phyloP scores from a whole-genome alignment of 2,113 vertebrate genomes.

The Chloebia gouldiae region DNA sequence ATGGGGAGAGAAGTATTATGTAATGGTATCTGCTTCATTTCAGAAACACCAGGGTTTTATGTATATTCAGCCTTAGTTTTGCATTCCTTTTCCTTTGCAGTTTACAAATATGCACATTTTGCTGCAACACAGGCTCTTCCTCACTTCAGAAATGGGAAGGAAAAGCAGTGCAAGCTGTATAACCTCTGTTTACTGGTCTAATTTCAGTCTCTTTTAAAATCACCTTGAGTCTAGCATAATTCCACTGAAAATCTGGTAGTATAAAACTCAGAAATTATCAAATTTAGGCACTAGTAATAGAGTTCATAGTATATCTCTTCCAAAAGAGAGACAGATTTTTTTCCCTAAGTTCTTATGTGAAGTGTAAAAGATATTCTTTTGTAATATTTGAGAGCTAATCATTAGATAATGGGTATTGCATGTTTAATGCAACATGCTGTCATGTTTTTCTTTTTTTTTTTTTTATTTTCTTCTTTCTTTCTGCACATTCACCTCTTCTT shows the following conservation, averaged over 20 bases:
- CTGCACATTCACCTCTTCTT: slow-evolving; percentile 66
- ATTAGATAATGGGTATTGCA: slow-evolving; percentile 45
- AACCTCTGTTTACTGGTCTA: not conserved
- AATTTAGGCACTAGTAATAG: not conserved
- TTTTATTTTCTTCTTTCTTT: not conserved
- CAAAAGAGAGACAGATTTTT: not conserved
- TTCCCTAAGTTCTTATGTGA: slow-evolving; percentile 10
- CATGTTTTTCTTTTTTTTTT: not conserved
- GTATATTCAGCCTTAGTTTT: not conserved
- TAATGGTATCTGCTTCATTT: not conserved
- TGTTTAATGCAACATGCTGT: slow-evolving; percentile 66
- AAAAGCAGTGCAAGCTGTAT: not conserved
- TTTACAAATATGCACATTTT: not conserved
- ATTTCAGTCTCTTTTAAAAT: not conserved
- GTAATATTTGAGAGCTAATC: slow-evolving; percentile 46
- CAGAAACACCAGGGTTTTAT: not conserved
- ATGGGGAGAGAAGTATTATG: not conserved
- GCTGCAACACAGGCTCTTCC: not conserved
- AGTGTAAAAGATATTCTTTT: slow-evolving; percentile 38
- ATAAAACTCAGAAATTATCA: not conserved
- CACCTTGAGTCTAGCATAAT: not conserved
- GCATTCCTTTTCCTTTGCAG: not conserved
- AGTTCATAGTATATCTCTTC: not conserved
- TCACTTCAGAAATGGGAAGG: not conserved
- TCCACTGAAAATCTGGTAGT: not conserved